A percentile compares a stretch with the other conserved stretches of the same genome.
Evolutionary conservation across 2,113 vertebrate species (phyloP).

Genomic region (Oncorhynchus tshawytscha): DNA sequence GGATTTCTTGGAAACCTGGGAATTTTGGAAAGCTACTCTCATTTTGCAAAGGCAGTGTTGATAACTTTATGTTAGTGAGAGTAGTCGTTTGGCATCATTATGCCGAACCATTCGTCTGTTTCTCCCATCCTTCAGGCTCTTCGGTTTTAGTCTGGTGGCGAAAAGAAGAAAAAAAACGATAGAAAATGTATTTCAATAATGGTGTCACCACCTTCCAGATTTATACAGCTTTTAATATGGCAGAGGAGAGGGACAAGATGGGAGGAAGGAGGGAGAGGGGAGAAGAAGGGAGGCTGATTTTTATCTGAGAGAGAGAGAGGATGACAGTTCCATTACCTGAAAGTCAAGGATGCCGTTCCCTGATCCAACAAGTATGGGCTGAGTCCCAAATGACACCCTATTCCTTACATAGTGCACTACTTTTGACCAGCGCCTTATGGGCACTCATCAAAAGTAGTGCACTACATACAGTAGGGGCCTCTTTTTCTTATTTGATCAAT

Average conservation of each 20-base stretch:
- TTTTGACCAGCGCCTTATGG: too few species aligned
- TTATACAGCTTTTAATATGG: constrained; percentile 65
- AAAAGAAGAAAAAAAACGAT: too few species aligned
- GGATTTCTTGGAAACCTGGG: too few species aligned
- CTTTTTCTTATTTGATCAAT: constrained; percentile 51
- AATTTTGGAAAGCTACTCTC: too few species aligned
- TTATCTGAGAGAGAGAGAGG: constrained; percentile 23
- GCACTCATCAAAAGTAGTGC: too few species aligned
- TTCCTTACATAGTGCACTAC: neutral
- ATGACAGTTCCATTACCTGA: constrained; percentile 77
- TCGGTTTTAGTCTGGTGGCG: neutral
- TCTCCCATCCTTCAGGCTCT: neutral
- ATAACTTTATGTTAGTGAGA: constrained; percentile 19
- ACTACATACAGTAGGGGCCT: neutral
- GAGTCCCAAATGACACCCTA: neutral
- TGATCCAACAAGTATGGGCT: constrained; percentile 54
- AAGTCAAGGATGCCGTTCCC: constrained; percentile 58
- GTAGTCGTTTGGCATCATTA: constrained; percentile 4
- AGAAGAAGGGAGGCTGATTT: constrained; percentile 3
- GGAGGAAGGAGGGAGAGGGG: constrained; percentile 46
- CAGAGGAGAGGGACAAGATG: constrained; percentile 32
- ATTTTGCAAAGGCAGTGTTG: neutral
- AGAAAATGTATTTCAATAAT: constrained; percentile 52
- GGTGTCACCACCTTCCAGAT: constrained; percentile 56
- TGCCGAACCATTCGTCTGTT: neutral